Percentiles rank a stretch among this genome's conserved stretches.
Evolutionary conservation across 2,113 vertebrate genomes (phyloP).

Genomic region (Rafetus swinhoei): DNA sequence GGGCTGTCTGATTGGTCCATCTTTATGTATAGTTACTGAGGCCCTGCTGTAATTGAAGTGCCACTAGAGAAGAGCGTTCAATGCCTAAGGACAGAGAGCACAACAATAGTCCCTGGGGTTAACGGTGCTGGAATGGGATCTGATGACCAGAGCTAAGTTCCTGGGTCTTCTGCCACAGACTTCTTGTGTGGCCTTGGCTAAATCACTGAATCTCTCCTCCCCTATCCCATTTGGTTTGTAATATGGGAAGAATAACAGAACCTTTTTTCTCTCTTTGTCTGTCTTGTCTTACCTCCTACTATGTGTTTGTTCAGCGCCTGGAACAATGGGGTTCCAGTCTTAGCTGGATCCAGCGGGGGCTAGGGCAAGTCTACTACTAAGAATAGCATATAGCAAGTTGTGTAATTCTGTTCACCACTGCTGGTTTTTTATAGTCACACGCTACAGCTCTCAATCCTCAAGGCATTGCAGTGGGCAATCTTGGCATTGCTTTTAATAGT

Average conservation of each 20-base stretch:
- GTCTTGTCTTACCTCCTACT: rapidly evolving
- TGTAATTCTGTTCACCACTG: background rate
- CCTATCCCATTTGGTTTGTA: background rate
- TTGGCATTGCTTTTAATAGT: background rate
- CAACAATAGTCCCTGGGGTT: background rate
- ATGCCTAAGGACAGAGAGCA: background rate
- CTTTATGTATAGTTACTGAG: background rate
- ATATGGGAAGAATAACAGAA: background rate
- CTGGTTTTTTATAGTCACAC: background rate
- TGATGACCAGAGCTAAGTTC: background rate
- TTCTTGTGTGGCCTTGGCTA: background rate
- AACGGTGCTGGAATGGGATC: background rate
- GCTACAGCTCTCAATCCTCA: background rate
- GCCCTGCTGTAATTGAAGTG: background rate
- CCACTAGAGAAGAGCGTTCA: background rate
- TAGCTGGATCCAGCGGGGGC: background rate
- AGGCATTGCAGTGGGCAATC: background rate
- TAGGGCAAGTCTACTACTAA: background rate
- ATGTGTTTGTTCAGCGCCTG: background rate
- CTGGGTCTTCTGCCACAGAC: background rate
- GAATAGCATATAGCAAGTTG: background rate
- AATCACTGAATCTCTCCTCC: background rate
- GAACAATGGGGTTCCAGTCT: background rate
- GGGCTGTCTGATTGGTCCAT: background rate
- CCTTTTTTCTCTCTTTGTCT: background rate